These are phyloP conservation scores for Cydia amplana DNA, from an alignment of 1,140 invertebrate species.

Conservation along the genomic window DNA sequence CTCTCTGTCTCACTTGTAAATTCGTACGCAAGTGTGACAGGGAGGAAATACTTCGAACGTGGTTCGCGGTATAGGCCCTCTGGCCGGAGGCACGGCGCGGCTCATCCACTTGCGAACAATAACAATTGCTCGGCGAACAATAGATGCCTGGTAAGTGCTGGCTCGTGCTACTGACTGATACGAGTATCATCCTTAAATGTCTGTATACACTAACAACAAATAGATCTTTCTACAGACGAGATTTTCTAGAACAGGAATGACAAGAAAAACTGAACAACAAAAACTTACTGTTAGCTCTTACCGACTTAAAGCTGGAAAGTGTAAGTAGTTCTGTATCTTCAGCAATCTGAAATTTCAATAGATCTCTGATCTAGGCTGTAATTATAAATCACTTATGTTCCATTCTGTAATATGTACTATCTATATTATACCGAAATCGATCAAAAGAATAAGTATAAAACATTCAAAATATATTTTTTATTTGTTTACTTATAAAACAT, in stretches of 20 bases:
- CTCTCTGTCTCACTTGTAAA: no score
- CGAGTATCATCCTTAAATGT: background rate
- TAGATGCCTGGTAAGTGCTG: background rate
- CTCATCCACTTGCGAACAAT: background rate
- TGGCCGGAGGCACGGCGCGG: background rate
- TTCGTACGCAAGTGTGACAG: no score
- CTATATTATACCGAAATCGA: background rate
- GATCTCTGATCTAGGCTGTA: background rate
- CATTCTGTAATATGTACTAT: background rate
- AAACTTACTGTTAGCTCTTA: no score
- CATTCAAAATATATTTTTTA: slow-evolving; percentile 15
- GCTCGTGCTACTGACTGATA: background rate
- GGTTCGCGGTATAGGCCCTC: no score
- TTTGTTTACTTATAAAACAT: slow-evolving; percentile 32
- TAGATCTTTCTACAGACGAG: no score
- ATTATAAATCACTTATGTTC: background rate
- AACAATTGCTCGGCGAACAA: background rate
- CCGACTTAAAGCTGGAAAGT: background rate
- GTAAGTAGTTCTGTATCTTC: background rate
- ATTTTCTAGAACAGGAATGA: no score
- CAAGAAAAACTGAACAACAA: no score
- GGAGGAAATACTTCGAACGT: no score
- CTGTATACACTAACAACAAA: background rate
- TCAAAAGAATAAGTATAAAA: background rate
- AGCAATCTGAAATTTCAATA: background rate